A percentile compares a stretch with the other conserved stretches of the same genome.
phyloP scores from a whole-genome alignment of 2,888 invertebrate species.

The Suillia variegata region DNA sequence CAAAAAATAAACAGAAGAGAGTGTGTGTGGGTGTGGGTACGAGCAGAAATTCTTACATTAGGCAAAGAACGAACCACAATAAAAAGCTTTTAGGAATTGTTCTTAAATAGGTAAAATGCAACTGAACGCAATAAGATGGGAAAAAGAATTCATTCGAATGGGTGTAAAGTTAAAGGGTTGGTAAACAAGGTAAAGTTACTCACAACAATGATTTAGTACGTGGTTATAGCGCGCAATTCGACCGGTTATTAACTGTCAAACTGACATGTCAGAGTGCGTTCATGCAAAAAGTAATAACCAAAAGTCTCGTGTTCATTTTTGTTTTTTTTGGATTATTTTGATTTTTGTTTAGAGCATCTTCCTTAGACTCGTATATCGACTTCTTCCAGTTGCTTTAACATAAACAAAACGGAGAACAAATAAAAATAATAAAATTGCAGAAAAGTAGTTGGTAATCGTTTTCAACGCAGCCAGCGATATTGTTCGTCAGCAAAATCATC shows the following conservation, averaged over 20 bases:
- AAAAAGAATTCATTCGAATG: neutral
- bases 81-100: neutral
- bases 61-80: neutral
- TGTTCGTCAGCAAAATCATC: conserved; percentile 21
- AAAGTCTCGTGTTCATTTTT: conserved; percentile 10
- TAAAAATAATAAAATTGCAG: conserved; percentile 17
- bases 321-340: neutral
- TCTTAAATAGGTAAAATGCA: neutral
- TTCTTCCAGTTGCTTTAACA: conserved; percentile 54
- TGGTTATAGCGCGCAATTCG: neutral
- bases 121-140: neutral
- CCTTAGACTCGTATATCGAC: conserved; percentile 39
- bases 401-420: conserved; percentile 43
- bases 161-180: neutral
- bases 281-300: conserved; percentile 25
- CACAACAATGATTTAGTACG: neutral
- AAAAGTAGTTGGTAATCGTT: conserved; percentile 36
- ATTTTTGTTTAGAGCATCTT: neutral
- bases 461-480: conserved; percentile 25
- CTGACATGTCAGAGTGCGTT: conserved; percentile 21
- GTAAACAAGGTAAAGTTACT: neutral
- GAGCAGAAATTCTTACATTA: neutral
- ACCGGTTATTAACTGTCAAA: conserved; percentile 16
- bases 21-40: neutral
- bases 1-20: conserved; percentile 5